Percentiles rank a stretch among this genome's conserved stretches.
phyloP scores from a whole-genome alignment of 1,140 invertebrate species.

The Delia radicum region DNA sequence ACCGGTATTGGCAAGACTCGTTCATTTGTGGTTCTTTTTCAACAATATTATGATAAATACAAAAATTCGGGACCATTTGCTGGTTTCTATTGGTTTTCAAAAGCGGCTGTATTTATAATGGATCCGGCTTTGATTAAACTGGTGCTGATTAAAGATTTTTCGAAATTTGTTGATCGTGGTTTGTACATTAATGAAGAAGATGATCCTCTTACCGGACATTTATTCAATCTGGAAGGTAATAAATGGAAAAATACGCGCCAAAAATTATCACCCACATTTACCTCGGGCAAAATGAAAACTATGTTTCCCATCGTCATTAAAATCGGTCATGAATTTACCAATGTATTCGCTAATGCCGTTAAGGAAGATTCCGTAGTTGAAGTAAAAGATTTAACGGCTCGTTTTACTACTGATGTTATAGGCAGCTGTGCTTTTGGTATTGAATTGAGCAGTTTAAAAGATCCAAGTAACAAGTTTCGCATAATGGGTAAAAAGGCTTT shows the following conservation, averaged over 20 bases:
- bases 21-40: neutral
- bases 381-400: constrained; percentile 61
- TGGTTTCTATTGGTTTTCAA: constrained; percentile 39
- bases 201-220: constrained; percentile 60
- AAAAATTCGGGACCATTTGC: constrained; percentile 41
- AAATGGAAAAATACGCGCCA: constrained; percentile 61
- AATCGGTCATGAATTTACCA: constrained; percentile 47
- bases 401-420: constrained; percentile 65
- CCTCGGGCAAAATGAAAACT: constrained; percentile 61
- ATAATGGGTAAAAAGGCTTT: constrained; percentile 40
- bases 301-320: constrained; percentile 57
- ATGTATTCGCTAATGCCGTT: constrained; percentile 27
- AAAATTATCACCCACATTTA: constrained; percentile 62
- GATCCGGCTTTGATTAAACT: constrained; percentile 45
- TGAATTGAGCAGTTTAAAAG: constrained; percentile 56
- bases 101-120: constrained; percentile 30
- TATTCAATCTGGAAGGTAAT: constrained; percentile 57
- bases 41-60: constrained; percentile 40
- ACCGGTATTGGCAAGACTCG: neutral
- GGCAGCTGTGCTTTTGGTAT: constrained; percentile 59
- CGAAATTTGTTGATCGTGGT: constrained; percentile 52
- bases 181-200: constrained; percentile 58
- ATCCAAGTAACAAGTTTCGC: constrained; percentile 58
- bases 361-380: constrained; percentile 46
- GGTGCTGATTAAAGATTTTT: constrained; percentile 50